Percentiles rank a stretch among this genome's conserved stretches.
phyloP scores from a whole-genome alignment of 2,113 vertebrate species.

The Okapia johnstoni region DNA sequence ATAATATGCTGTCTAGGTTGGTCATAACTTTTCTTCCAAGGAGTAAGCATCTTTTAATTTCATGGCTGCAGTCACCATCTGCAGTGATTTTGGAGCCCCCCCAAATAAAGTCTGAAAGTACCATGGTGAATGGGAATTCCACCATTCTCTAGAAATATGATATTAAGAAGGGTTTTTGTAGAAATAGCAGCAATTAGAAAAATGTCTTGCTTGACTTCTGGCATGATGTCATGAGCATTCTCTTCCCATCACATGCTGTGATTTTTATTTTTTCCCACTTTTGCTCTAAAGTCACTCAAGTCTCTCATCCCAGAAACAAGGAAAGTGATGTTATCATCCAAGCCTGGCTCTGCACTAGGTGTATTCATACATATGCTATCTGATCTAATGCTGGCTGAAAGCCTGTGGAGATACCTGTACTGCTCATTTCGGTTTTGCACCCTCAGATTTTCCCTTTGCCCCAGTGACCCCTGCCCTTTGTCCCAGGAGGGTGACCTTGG shows the following conservation, averaged over 20 bases:
- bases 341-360: not conserved
- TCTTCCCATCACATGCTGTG: not conserved
- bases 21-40: not conserved
- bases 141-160: not conserved
- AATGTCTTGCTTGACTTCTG: not conserved
- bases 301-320: not conserved
- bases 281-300: not conserved
- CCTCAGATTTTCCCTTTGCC: not conserved
- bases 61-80: not conserved
- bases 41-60: not conserved
- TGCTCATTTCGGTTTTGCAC: not conserved
- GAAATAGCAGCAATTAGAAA: not conserved
- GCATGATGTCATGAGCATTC: not conserved
- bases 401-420: not conserved
- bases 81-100: not conserved
- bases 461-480: not conserved
- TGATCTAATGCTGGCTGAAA: not conserved
- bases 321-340: rapidly evolving
- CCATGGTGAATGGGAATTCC: not conserved
- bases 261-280: not conserved
- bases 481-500: not conserved
- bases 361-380: rapidly evolving
- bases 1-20: not conserved
- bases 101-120: not conserved
- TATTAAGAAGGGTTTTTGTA: not conserved